Conservation (phyloP, 2,888 invertebrate species). For the Proisotoma minuta region DNA sequence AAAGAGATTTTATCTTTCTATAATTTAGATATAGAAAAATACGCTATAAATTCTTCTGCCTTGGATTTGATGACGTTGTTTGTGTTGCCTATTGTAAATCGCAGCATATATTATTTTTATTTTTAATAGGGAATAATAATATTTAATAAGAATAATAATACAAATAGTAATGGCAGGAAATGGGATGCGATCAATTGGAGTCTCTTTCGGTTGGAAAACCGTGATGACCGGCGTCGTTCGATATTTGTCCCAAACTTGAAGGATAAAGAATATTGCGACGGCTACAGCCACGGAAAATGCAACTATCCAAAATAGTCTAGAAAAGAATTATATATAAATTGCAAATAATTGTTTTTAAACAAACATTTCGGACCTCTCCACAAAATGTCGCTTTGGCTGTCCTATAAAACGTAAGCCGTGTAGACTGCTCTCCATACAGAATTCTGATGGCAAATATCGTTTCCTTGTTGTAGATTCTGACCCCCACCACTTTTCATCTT, state of each 20-base stretch:
- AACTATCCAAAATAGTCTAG: conserved; percentile 38
- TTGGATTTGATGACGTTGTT: conserved; percentile 36
- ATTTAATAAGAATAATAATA: too few species aligned
- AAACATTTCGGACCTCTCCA: conserved; percentile 41
- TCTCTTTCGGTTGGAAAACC: conserved; percentile 33
- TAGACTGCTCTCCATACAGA: conserved; percentile 31
- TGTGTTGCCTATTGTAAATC: too few species aligned
- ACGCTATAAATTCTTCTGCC: conserved; percentile 23
- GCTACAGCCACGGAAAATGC: conserved; percentile 24
- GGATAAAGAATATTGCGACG: conserved; percentile 24
- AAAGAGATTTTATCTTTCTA: neutral
- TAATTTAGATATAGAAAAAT: too few species aligned
- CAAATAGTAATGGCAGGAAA: conserved; percentile 43
- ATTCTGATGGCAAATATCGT: too few species aligned
- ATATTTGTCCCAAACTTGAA: conserved; percentile 28
- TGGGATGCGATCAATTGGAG: conserved; percentile 29
- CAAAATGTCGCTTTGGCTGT: conserved; percentile 29
- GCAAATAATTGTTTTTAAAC: neutral
- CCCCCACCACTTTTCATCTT: too few species aligned
- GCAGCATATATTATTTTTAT: too few species aligned
- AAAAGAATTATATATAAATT: too few species aligned
- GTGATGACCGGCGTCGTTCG: conserved; percentile 34
- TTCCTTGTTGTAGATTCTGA: too few species aligned
- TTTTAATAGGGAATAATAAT: too few species aligned
- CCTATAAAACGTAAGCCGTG: conserved; percentile 41